Percentiles rank a stretch among this genome's conserved stretches.
Evolutionary conservation across 2,888 invertebrate genomes (phyloP).

Genomic region (Rhodophaea formosa): DNA sequence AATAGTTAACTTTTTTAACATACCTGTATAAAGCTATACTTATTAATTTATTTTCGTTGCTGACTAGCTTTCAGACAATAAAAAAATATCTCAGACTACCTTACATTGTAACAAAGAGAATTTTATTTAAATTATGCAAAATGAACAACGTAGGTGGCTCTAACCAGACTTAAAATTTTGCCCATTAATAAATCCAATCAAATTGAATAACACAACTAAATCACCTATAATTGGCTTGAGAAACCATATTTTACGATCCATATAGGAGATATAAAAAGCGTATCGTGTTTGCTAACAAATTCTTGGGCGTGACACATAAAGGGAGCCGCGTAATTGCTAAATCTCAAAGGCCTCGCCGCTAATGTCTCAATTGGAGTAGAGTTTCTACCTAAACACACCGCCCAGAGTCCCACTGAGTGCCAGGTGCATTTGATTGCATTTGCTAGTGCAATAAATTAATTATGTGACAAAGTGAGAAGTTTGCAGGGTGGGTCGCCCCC

Average conservation of each 20-base stretch:
- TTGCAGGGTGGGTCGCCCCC: slow-evolving; percentile 66
- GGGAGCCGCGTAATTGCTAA: slow-evolving; percentile 49
- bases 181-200: slow-evolving; percentile 8
- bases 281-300: slow-evolving; percentile 39
- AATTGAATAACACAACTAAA: slow-evolving; percentile 12
- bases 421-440: slow-evolving; percentile 48
- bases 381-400: slow-evolving; percentile 73
- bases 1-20: too few species aligned
- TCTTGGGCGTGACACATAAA: slow-evolving; percentile 56
- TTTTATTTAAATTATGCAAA: not conserved
- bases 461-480: slow-evolving; percentile 72
- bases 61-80: not conserved
- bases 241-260: slow-evolving; percentile 12
- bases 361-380: slow-evolving; percentile 76
- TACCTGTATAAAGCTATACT: too few species aligned
- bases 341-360: slow-evolving; percentile 49
- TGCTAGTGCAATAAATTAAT: slow-evolving; percentile 75
- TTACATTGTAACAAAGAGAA: not conserved
- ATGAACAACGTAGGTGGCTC: slow-evolving; percentile 6
- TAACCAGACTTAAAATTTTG: not conserved
- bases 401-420: slow-evolving; percentile 53
- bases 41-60: not conserved
- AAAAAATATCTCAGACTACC: not conserved
- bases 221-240: slow-evolving; percentile 14
- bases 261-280: slow-evolving; percentile 16